Conservation (phyloP, 2,888 invertebrate species). For the Drosophila macrospina region DNA sequence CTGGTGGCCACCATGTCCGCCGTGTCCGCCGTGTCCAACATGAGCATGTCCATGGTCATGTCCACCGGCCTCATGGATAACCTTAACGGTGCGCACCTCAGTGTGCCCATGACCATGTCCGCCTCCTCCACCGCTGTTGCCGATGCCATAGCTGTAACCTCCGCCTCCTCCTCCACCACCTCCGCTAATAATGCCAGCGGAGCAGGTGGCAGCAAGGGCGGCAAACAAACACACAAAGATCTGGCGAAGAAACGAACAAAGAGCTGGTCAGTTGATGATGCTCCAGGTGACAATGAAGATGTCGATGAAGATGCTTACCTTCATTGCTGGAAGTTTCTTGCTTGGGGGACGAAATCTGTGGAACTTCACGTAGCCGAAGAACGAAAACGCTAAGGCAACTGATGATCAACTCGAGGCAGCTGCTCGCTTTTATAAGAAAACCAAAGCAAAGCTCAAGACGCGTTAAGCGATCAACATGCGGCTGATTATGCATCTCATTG, state of each 20-base stretch:
- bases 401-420: slow-evolving; percentile 53
- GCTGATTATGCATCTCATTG: slow-evolving; percentile 34
- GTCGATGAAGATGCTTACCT: slow-evolving; percentile 39
- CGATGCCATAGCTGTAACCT: slow-evolving; percentile 69
- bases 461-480: not conserved
- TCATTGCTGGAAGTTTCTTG: slow-evolving; percentile 79
- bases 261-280: not conserved
- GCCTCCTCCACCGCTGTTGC: slow-evolving; percentile 41
- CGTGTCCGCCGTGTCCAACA: slow-evolving; percentile 31
- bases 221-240: slow-evolving; percentile 73
- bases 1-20: slow-evolving; percentile 34
- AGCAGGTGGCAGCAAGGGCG: slow-evolving; percentile 66
- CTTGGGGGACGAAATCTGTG: slow-evolving; percentile 68
- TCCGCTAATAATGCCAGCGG: slow-evolving; percentile 68
- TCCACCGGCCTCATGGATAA: slow-evolving; percentile 55
- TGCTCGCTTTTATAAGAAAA: slow-evolving; percentile 65
- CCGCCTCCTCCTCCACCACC: slow-evolving; percentile 63
- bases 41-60: slow-evolving; percentile 28
- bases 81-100: slow-evolving; percentile 63
- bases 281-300: too few relatives aligned
- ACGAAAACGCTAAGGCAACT: slow-evolving; percentile 64
- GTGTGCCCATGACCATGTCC: slow-evolving; percentile 44
- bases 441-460: not conserved
- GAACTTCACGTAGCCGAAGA: slow-evolving; percentile 71
- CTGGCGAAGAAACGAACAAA: slow-evolving; percentile 25